phyloP scores from a whole-genome alignment of 1,140 invertebrate genomes.

The Trichoplusia ni region DNA sequence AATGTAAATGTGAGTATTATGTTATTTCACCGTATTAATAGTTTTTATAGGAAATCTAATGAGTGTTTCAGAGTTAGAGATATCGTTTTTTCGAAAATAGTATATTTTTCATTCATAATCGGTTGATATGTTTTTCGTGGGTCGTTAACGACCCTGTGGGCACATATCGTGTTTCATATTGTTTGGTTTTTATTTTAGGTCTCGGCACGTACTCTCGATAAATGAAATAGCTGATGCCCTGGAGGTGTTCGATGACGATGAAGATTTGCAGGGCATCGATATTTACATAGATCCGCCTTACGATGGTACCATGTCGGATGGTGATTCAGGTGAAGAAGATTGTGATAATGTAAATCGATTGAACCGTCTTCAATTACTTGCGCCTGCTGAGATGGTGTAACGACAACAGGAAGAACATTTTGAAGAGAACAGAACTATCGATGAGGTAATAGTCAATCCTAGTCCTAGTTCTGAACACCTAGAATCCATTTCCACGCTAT shows the following conservation, averaged over 20 bases:
- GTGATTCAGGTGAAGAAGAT: conserved; percentile 4
- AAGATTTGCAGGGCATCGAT: background rate
- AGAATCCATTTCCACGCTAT: background rate
- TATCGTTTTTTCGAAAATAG: background rate
- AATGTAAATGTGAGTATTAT: background rate
- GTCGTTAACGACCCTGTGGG: background rate
- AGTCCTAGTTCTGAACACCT: background rate
- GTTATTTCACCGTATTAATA: background rate
- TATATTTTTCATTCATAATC: background rate
- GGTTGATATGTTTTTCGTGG: background rate
- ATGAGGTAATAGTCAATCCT: background rate
- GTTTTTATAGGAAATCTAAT: background rate
- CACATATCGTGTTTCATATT: background rate
- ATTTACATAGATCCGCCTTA: background rate
- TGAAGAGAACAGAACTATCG: background rate
- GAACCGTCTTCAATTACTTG: background rate
- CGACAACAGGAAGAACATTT: background rate
- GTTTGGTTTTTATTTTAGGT: background rate
- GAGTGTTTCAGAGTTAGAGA: background rate
- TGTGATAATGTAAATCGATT: background rate
- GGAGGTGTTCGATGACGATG: background rate
- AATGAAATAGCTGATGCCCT: conserved; percentile 1
- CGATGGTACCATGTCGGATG: conserved; percentile 1
- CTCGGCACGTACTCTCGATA: background rate
- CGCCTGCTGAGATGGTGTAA: background rate